A percentile compares a stretch with the other conserved stretches of the same genome.
phyloP scores from a whole-genome alignment of 2,113 vertebrate species.

The Tetrax tetrax region DNA sequence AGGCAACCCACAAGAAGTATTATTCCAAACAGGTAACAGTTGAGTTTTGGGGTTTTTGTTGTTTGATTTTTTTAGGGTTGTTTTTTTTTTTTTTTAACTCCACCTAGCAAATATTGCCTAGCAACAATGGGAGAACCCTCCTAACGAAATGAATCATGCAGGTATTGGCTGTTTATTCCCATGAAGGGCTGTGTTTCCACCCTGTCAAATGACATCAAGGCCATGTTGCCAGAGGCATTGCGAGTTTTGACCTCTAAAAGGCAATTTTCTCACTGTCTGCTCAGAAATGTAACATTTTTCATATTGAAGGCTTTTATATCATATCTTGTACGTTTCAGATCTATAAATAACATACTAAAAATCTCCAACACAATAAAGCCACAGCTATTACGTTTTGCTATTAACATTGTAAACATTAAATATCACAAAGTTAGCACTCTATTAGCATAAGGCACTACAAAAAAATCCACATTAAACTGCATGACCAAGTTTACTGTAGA shows the following conservation, averaged over 20 bases:
- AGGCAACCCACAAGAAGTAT: not conserved
- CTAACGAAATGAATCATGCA: constrained; percentile 56
- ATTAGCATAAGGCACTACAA: not conserved
- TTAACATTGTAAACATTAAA: not conserved
- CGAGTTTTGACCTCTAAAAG: constrained; percentile 71
- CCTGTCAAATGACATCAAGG: constrained; percentile 70
- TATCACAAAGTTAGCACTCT: not conserved
- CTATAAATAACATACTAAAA: constrained; percentile 54
- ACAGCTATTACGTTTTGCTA: not conserved
- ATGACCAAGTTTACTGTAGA: not conserved
- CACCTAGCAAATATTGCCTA: constrained; percentile 56
- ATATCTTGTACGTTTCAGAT: constrained; percentile 55
- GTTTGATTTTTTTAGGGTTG: not conserved
- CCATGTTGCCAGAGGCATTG: constrained; percentile 63
- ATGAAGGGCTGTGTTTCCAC: constrained; percentile 66
- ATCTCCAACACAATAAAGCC: not conserved
- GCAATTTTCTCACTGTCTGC: constrained; percentile 71
- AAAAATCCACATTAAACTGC: not conserved
- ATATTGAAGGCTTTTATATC: constrained; percentile 68
- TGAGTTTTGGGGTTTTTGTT: not conserved
- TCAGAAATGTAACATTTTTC: constrained; percentile 68
- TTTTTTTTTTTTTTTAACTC: not conserved
- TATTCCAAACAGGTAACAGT: not conserved
- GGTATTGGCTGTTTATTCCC: constrained; percentile 69
- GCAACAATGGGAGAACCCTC: constrained; percentile 48